Base-by-base conservation (phyloP, 2,797 vertebrate genomes). In the Sebastiscus albofasciatus region DNA sequence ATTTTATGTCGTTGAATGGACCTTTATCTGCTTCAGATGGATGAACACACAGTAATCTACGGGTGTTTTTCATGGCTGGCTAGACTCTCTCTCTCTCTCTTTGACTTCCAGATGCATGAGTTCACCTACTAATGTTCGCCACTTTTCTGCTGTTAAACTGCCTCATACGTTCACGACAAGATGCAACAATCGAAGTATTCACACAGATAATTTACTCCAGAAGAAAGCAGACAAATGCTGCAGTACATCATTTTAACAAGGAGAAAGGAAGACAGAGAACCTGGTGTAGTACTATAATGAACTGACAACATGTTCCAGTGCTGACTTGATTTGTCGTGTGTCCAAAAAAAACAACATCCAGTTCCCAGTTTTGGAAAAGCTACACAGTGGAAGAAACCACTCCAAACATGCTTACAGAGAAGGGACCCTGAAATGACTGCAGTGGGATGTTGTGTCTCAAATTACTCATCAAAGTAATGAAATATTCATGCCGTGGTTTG, bases 91-190 rank as follows among this genome's bases (percentile, higher is more conserved):
- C 34, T 73, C 54, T 46, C n/a, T 12, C 55, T 20, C 42, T 72
- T 22, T 42, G 58, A 58, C 60, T 66, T 54, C 39, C n/a, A 72
- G 73, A 80, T 74, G 60, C 73, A 79, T 26, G 46, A 78, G 22
- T 81, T 79, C 79, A 79, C 70, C 73, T 71, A 42, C 39, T 75
- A 81, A 85, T 81, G 66, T 36, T 29, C 24, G 46, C 34, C 55
- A 31, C 56, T 89, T 76, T 68, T 78, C 78, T 89, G 77, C 84
- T 67, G 9, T 66, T 79, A 36, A 77, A 59, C 39, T 29, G 24
- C 29, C 39, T 78, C 46, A 52, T 60, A 64, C 58, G 61, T 76
- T 72, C 33, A 39, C 70, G 62, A 70, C 33, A 27, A 69, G 67
- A 75, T 67, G n/a, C 74, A 82, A 24, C 66, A 55, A 81, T 81